phyloP scores from a whole-genome alignment of 1,140 invertebrate species.

The Rhynchophorus ferrugineus region DNA sequence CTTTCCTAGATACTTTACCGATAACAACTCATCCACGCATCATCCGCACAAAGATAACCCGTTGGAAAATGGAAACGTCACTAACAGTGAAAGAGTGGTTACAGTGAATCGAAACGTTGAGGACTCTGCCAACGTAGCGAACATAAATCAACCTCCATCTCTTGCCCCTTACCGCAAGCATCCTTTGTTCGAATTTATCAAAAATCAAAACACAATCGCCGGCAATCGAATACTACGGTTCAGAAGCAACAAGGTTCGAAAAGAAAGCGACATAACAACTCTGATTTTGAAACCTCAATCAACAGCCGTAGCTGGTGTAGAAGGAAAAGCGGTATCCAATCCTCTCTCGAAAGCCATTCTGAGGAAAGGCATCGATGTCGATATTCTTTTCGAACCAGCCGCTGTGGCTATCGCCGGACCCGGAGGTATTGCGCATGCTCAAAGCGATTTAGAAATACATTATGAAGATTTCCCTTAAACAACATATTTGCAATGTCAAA shows the following conservation, averaged over 20 bases:
- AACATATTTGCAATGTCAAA: too few relatives aligned
- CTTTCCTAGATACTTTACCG: constrained; percentile 9
- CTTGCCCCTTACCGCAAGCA: constrained; percentile 28
- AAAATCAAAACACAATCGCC: constrained; percentile 30
- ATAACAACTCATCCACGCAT: too few relatives aligned
- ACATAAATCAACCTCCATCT: constrained; percentile 14
- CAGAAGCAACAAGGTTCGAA: constrained; percentile 27
- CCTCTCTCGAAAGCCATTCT: constrained; percentile 54
- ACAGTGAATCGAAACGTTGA: neutral
- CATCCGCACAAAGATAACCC: too few relatives aligned
- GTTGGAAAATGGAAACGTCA: neutral
- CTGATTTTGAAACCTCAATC: constrained; percentile 56
- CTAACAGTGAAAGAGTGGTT: constrained; percentile 1
- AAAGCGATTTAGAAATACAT: constrained; percentile 49
- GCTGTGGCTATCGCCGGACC: constrained; percentile 62
- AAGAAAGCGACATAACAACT: constrained; percentile 36
- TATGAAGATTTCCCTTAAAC: too few relatives aligned
- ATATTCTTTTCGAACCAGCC: constrained; percentile 54
- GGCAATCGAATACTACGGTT: constrained; percentile 27
- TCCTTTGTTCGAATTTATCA: constrained; percentile 31
- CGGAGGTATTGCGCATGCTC: constrained; percentile 60
- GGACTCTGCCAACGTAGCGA: neutral
- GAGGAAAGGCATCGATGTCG: constrained; percentile 43
- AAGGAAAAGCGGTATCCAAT: constrained; percentile 58
- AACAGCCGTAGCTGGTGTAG: constrained; percentile 51